phyloP scores from a whole-genome alignment of 2,113 vertebrate species.

The Falco punctatus region DNA sequence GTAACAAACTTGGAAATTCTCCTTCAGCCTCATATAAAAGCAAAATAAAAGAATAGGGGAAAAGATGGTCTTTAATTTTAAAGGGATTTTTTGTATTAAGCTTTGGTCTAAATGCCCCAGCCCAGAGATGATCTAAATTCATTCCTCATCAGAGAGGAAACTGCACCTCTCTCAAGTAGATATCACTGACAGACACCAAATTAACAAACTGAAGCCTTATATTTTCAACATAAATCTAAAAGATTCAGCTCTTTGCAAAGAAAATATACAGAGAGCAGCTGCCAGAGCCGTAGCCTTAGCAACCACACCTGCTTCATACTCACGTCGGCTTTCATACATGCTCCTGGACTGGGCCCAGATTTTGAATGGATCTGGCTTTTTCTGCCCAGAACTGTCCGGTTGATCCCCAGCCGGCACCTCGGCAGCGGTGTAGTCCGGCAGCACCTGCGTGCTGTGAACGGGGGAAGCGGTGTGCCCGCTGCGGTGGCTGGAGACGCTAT shows the following conservation, averaged over 20 bases:
- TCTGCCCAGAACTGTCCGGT: conserved; percentile 87
- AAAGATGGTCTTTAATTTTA: background rate
- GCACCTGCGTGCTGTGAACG: conserved; percentile 81
- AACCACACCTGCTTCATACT: conserved; percentile 80
- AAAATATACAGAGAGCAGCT: conserved; percentile 1
- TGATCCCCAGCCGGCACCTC: conserved; percentile 81
- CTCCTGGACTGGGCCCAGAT: conserved; percentile 99
- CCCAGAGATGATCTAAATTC: background rate
- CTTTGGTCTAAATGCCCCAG: background rate
- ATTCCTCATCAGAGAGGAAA: background rate
- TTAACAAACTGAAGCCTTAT: background rate
- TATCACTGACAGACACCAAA: background rate
- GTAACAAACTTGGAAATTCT: background rate
- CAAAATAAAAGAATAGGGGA: background rate
- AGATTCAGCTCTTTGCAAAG: background rate
- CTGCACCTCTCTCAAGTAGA: background rate
- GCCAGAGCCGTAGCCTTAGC: conserved; percentile 47
- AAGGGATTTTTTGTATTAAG: background rate
- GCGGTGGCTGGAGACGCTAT: conserved; percentile 93
- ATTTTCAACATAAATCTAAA: background rate
- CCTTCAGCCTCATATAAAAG: background rate
- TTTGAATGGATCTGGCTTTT: conserved; percentile 98
- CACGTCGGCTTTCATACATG: conserved; percentile 99
- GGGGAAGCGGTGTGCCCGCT: conserved; percentile 91
- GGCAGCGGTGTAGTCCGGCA: conserved; percentile 72